Percentiles rank a stretch among this genome's conserved stretches.
Evolutionary conservation across 2,797 vertebrate species (phyloP).

Genomic region (Alfaro cultratus): DNA sequence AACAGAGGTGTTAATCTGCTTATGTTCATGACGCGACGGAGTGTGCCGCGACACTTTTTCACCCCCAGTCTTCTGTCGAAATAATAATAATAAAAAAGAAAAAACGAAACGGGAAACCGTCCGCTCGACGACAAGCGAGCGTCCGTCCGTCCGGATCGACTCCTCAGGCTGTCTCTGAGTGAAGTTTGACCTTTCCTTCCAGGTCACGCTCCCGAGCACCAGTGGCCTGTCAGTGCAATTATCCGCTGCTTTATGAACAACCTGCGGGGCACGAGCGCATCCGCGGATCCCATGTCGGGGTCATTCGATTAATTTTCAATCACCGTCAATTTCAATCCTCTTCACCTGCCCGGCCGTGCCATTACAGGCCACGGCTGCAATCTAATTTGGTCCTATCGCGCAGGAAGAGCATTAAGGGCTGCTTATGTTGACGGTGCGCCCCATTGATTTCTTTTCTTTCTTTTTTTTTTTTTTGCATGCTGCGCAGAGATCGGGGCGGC

Average conservation of each 20-base stretch:
- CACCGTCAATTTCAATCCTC: slow-evolving; percentile 76
- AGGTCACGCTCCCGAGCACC: slow-evolving; percentile 37
- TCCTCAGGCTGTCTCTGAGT: slow-evolving; percentile 22
- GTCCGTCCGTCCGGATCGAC: slow-evolving; percentile 4
- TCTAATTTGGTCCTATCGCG: slow-evolving; percentile 82
- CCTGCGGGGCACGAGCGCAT: slow-evolving; percentile 72
- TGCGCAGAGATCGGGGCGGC: slow-evolving; percentile 54
- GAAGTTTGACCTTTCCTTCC: slow-evolving; percentile 38
- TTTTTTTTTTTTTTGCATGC: slow-evolving; percentile 53
- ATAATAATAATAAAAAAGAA: too few relatives aligned
- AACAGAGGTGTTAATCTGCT: neutral
- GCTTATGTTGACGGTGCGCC: slow-evolving; percentile 78
- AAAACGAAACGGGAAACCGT: too few relatives aligned
- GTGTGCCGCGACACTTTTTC: neutral
- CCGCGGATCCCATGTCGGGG: slow-evolving; percentile 76
- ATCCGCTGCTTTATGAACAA: slow-evolving; percentile 65
- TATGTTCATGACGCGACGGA: neutral
- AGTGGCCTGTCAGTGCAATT: slow-evolving; percentile 55
- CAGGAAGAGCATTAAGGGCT: slow-evolving; percentile 80
- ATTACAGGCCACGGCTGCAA: slow-evolving; percentile 80
- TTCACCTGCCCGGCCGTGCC: slow-evolving; percentile 77
- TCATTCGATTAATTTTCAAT: slow-evolving; percentile 86
- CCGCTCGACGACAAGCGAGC: too few relatives aligned
- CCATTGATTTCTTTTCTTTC: slow-evolving; percentile 69
- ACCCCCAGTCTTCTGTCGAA: neutral